Base-by-base conservation (phyloP, 2,888 invertebrate genomes). In the Sinelater perroti region DNA sequence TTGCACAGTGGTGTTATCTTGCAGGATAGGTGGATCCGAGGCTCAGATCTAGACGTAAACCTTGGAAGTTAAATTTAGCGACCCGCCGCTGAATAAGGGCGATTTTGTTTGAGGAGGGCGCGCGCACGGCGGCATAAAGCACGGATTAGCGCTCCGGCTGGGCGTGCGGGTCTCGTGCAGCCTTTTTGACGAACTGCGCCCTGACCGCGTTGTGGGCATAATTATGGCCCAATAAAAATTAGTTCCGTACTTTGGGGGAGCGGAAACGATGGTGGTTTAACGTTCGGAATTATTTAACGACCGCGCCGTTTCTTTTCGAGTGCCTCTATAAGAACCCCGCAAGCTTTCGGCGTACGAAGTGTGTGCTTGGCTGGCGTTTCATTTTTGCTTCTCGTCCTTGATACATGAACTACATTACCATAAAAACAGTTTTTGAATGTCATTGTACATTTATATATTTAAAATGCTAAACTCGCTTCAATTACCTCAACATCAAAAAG, bases 1-100 rank as follows among this genome's bases (percentile, higher is more conserved):
- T 52, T 58, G 47, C 53, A 58, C 30, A 47, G 53, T 40, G 44
- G 49, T 44, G 47, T 58, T 55, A 55, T 46, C 47, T 36, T 49
- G 40, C 49, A 28, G 46, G 42, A 55, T 55, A 55, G 46, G 47
- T 52, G 35, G 52, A 44, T 42, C 33, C 42, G 44, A 52, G 44
- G 24, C 44, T 52, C 26, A 44, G 31, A 44, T 44, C 42, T 52
- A 42, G 52, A 42, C 42, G 52, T 52, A 52, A 52, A 52, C 42
- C 42, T 42, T 52, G 52, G 24, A 31, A 52, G 52, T 52, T 52
- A 52, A 52, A 52, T 52, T 52, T 52, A 52, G 21, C 42, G 31
- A 30, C 16, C 52, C 52, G 20, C 31, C 31, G 50, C 50, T 51
- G 50, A 51, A 51, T 51, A 51, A 51, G 50, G 50, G 50, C 42